Conservation (phyloP, 2,888 invertebrate species). For the Unio pictorum region DNA sequence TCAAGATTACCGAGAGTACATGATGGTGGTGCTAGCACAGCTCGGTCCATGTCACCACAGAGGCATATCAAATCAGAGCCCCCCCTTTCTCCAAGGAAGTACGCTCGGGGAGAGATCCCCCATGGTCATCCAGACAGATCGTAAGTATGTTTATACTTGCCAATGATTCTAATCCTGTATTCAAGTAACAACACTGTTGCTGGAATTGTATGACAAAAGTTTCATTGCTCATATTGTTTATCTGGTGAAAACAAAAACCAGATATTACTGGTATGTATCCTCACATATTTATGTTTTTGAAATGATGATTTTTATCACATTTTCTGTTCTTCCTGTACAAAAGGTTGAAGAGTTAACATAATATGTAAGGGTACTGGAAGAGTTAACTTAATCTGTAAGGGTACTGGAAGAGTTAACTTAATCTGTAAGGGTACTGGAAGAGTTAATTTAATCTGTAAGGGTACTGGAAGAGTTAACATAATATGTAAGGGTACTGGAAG, state of each 20-base stretch:
- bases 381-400: no score
- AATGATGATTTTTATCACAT: no score
- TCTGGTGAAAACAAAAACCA: not conserved
- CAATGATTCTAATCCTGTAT: not conserved
- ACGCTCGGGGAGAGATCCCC: conserved; percentile 41
- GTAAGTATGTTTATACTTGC: conserved; percentile 27
- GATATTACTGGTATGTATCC: not conserved
- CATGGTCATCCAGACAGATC: conserved; percentile 49
- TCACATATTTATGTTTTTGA: not conserved
- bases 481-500: no score
- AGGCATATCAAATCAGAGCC: conserved; percentile 32
- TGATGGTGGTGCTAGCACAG: no score
- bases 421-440: no score
- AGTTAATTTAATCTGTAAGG: no score
- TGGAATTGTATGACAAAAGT: conserved; percentile 1
- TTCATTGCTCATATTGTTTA: not conserved
- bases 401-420: no score
- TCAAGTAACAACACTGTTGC: not conserved
- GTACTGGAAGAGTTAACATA: no score
- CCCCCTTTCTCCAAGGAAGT: conserved; percentile 27
- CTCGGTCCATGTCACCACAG: not conserved
- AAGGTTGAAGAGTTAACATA: no score
- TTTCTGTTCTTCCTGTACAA: no score
- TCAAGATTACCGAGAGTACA: no score
- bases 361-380: no score